Evolutionary conservation across 2,888 invertebrate genomes (phyloP).

Genomic region (Plutella xylostella): DNA sequence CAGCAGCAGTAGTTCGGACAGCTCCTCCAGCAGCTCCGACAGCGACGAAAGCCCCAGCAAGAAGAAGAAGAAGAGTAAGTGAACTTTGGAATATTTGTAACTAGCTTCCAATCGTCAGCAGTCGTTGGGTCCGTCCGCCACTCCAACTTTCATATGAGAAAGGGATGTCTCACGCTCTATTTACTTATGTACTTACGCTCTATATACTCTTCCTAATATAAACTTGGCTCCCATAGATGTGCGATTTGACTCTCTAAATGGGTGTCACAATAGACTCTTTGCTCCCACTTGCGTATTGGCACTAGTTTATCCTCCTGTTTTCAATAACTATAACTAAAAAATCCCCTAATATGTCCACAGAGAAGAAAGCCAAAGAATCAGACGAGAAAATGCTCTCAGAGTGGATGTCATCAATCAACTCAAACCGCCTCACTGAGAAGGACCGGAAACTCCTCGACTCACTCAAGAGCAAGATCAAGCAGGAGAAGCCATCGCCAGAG

Average conservation of each 20-base stretch:
- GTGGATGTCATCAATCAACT: conserved; percentile 64
- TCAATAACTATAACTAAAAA: background rate
- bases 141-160: background rate
- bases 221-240: no score
- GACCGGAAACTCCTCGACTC: conserved; percentile 70
- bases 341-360: conserved; percentile 11
- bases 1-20: conserved; percentile 37
- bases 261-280: no score
- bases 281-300: no score
- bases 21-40: conserved; percentile 34
- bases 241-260: no score
- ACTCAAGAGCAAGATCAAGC: conserved; percentile 38
- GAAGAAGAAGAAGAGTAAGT: conserved; percentile 64
- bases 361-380: background rate
- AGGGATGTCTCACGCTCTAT: no score
- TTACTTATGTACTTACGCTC: no score
- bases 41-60: conserved; percentile 49
- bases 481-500: conserved; percentile 17
- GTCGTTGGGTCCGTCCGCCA: background rate
- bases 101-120: background rate
- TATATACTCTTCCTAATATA: no score
- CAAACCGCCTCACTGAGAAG: conserved; percentile 65
- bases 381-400: conserved; percentile 64
- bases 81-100: background rate
- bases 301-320: no score